Evolutionary conservation across 2,888 invertebrate species (phyloP).

Genomic region (Dioctria linearis): DNA sequence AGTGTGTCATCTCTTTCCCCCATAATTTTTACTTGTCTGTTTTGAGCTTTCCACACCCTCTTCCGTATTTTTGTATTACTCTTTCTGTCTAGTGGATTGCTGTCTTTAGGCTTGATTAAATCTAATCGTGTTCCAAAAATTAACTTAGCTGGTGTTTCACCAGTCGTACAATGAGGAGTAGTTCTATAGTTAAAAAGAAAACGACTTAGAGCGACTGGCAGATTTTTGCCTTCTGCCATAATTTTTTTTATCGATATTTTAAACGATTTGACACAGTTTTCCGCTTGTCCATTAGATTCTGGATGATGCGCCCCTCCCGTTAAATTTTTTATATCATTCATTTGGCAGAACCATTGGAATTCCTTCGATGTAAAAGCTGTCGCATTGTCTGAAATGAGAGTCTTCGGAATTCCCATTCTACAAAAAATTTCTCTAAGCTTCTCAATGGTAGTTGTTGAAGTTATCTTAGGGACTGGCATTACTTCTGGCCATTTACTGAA

Average conservation of each 20-base stretch:
- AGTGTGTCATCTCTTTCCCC: not conserved
- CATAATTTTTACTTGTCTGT: too few relatives aligned
- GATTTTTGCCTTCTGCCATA: not conserved
- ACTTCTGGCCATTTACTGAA: conserved; percentile 61
- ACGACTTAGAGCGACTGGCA: not conserved
- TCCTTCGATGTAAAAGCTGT: conserved; percentile 58
- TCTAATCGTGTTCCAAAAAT: conserved; percentile 19
- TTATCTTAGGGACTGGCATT: conserved; percentile 28
- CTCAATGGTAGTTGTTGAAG: conserved; percentile 46
- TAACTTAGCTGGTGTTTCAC: conserved; percentile 15
- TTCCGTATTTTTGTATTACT: not conserved
- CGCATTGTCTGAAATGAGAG: conserved; percentile 59
- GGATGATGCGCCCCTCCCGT: conserved; percentile 16
- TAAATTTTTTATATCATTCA: conserved; percentile 26
- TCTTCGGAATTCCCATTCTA: conserved; percentile 59
- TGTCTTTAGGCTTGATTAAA: not conserved
- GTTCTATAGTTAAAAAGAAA: conserved; percentile 4
- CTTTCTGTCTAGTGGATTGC: not conserved
- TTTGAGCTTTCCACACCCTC: not conserved
- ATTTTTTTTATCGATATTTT: conserved; percentile 4
- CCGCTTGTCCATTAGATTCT: conserved; percentile 32
- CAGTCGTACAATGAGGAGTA: conserved; percentile 1
- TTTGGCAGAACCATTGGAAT: conserved; percentile 46
- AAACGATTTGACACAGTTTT: conserved; percentile 32
- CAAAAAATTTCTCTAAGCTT: conserved; percentile 60